Conservation (phyloP, 2,113 vertebrate genomes). For the Piprites chloris region DNA sequence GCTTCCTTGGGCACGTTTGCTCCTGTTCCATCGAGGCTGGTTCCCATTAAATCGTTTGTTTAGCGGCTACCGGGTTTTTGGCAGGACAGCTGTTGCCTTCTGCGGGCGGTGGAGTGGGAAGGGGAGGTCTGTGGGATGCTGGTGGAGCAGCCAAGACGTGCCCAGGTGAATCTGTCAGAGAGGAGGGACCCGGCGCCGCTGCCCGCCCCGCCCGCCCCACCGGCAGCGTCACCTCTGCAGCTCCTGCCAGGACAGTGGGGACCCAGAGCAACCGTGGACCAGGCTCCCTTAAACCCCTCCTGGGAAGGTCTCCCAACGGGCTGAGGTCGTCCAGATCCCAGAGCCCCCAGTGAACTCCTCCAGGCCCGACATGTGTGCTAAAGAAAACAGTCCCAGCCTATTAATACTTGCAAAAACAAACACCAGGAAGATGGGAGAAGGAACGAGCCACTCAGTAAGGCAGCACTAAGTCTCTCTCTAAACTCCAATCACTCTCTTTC, state of each 20-base stretch:
- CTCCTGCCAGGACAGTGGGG: fast-evolving
- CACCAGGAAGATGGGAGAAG: not conserved
- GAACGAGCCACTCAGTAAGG: not conserved
- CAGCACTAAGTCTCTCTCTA: not conserved
- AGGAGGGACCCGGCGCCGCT: not conserved
- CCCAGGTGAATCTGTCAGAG: not conserved
- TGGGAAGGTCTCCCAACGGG: not conserved
- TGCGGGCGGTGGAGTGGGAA: not conserved
- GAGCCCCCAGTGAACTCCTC: not conserved
- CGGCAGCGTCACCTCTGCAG: not conserved
- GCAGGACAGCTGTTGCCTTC: constrained; percentile 6
- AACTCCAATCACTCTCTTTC: not conserved
- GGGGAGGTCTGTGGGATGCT: fast-evolving
- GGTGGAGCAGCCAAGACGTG: fast-evolving
- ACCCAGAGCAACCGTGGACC: fast-evolving
- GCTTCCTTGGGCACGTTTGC: constrained; percentile 45
- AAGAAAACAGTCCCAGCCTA: not conserved
- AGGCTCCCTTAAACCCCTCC: fast-evolving
- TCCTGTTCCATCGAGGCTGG: not conserved
- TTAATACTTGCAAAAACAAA: constrained; percentile 47
- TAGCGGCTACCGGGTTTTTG: constrained; percentile 35
- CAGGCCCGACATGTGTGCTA: fast-evolving
- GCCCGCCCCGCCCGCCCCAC: fast-evolving
- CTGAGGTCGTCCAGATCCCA: constrained; percentile 13
- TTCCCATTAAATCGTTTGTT: constrained; percentile 58